A percentile compares a stretch with the other conserved stretches of the same genome.
Conservation (phyloP, 2,797 vertebrate species). For the Tadarida brasiliensis region DNA sequence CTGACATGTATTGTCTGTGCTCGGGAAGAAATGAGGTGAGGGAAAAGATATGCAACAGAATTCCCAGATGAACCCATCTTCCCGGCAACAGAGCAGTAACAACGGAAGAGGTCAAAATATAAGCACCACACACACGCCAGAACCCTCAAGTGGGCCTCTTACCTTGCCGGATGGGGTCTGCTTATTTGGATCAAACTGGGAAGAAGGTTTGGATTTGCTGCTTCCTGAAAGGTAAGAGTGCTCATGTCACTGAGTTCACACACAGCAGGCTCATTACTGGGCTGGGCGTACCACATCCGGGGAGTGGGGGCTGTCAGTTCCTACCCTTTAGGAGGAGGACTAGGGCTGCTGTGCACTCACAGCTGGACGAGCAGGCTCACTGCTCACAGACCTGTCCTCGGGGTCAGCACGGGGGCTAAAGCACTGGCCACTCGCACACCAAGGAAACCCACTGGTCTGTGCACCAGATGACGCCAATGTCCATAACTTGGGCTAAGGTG, state of each 20-base stretch:
- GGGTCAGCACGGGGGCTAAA: neutral
- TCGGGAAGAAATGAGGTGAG: neutral
- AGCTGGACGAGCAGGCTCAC: neutral
- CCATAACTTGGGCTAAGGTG: neutral
- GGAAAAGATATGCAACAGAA: neutral
- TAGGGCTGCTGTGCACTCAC: accelerated
- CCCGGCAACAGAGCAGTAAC: no score
- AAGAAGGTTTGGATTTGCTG: conserved; percentile 89
- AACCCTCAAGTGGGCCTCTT: neutral
- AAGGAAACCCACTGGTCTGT: neutral
- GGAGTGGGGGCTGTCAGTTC: accelerated
- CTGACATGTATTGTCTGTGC: neutral
- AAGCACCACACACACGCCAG: accelerated
- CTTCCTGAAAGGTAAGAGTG: conserved; percentile 80
- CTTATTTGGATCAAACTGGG: conserved; percentile 95
- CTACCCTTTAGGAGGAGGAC: accelerated
- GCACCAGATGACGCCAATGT: accelerated
- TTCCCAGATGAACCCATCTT: accelerated
- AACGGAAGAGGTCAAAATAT: no score
- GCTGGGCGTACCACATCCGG: accelerated
- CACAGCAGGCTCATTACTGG: accelerated
- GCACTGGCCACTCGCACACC: neutral
- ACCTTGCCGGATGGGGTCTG: conserved; percentile 87
- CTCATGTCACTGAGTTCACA: accelerated
- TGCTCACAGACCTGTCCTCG: neutral